phyloP scores from a whole-genome alignment of 2,888 invertebrate genomes.

The Drosophila basisetae region DNA sequence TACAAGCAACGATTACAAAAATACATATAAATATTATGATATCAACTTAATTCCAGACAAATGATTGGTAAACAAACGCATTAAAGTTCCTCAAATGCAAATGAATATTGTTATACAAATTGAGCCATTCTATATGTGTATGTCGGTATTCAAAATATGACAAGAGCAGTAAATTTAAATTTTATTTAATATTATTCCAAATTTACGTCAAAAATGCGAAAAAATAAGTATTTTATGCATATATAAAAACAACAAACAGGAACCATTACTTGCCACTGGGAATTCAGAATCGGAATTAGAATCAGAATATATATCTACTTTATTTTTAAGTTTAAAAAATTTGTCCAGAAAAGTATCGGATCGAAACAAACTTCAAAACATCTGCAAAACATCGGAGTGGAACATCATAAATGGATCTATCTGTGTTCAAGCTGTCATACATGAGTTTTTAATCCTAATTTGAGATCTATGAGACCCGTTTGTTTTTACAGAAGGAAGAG shows the following conservation, averaged over 20 bases:
- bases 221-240: neutral
- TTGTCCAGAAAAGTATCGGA: neutral
- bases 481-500: neutral
- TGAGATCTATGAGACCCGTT: neutral
- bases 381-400: neutral
- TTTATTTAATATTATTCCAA: too few species aligned
- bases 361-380: neutral
- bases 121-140: neutral
- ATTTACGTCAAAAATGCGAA: too few species aligned
- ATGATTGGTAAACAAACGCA: constrained; percentile 49
- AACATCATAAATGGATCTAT: neutral
- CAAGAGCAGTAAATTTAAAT: neutral
- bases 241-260: neutral
- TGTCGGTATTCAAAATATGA: neutral
- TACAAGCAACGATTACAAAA: constrained; percentile 30
- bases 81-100: constrained; percentile 10
- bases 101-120: constrained; percentile 9
- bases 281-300: neutral
- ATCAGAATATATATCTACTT: neutral
- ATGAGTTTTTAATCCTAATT: neutral
- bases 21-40: constrained; percentile 20
- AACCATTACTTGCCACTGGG: neutral
- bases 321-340: neutral
- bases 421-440: neutral
- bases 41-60: constrained; percentile 42